These are phyloP conservation scores for Caenorhabditis japonica DNA, from an alignment of 2,888 invertebrate genomes.

Conservation along the genomic window DNA sequence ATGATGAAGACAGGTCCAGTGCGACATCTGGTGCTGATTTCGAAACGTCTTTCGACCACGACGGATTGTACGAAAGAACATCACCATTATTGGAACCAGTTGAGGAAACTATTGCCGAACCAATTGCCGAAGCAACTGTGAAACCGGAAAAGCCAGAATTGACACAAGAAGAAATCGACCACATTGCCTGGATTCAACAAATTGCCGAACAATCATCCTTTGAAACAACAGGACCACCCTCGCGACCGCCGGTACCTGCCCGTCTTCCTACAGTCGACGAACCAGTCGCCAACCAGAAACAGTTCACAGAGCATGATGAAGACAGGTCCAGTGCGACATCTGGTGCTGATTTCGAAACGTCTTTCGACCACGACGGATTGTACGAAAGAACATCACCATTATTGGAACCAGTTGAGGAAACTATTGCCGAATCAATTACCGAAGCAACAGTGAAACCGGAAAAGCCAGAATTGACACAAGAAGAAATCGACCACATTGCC, in stretches of 20 bases:
- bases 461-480: neutral
- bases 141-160: constrained; percentile 4
- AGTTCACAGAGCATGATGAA: neutral
- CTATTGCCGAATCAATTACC: neutral
- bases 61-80: constrained; percentile 9
- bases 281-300: neutral
- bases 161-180: constrained; percentile 33
- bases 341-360: constrained; percentile 13
- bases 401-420: no score
- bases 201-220: constrained; percentile 27
- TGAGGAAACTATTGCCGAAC: neutral
- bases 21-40: constrained; percentile 17
- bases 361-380: constrained; percentile 3
- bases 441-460: neutral
- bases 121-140: neutral
- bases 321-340: constrained; percentile 19
- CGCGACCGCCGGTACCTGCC: constrained; percentile 5
- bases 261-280: neutral
- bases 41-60: constrained; percentile 22
- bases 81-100: constrained; percentile 15
- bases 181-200: constrained; percentile 33
- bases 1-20: constrained; percentile 11
- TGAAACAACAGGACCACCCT: constrained; percentile 8
- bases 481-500: constrained; percentile 3
- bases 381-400: no score